phyloP scores from a whole-genome alignment of 1,140 invertebrate genomes.

The Asbolus verrucosus region DNA sequence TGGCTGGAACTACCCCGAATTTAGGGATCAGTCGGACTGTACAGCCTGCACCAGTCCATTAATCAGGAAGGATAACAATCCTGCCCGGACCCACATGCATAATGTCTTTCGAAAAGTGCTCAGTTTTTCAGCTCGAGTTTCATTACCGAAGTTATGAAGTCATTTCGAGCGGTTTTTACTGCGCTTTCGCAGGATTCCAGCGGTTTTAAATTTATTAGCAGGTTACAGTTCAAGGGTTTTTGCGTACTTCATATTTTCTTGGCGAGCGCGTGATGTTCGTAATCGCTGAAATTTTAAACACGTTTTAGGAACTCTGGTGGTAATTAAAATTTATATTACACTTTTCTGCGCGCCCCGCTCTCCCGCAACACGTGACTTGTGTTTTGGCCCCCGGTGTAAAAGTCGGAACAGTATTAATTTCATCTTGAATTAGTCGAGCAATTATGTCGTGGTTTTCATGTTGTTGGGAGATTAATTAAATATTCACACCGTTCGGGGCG shows the following conservation, averaged over 20 bases:
- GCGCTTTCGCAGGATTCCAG: background rate
- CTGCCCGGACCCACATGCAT: background rate
- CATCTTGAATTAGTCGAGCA: background rate
- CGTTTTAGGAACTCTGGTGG: constrained; percentile 2
- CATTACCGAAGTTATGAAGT: constrained; percentile 9
- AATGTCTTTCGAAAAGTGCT: background rate
- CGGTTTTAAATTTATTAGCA: constrained; percentile 25
- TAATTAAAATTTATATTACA: constrained; percentile 22
- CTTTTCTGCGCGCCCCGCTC: background rate
- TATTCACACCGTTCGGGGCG: constrained; percentile 22
- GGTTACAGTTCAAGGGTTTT: constrained; percentile 2
- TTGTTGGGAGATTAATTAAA: constrained; percentile 29
- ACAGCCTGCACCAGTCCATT: background rate
- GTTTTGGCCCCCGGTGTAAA: background rate
- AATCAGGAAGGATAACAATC: constrained; percentile 12
- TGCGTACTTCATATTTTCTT: background rate
- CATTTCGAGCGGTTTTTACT: constrained; percentile 14
- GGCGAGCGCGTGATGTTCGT: background rate
- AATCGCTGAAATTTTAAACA: constrained; percentile 18
- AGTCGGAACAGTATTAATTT: background rate
- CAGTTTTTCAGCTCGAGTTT: background rate
- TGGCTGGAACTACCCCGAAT: background rate
- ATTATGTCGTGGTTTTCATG: constrained; percentile 13
- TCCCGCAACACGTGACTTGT: background rate
- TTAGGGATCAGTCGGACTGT: background rate